Base-by-base conservation (phyloP, 2,888 invertebrate species). In the Cryptus viduatorius region DNA sequence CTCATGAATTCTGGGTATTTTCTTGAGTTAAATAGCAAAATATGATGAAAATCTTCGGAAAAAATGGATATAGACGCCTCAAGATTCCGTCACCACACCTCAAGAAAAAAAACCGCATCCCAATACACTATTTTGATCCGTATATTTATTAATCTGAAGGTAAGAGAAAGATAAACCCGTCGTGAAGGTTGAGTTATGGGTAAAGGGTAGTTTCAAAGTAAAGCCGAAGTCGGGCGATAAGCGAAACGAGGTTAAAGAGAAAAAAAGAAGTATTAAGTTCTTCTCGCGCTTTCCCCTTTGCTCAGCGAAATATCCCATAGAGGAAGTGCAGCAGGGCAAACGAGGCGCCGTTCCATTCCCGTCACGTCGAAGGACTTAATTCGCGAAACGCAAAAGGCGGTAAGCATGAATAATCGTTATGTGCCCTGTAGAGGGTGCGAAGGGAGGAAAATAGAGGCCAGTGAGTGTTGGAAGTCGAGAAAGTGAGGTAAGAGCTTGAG, bases 341-440 rank as follows among this genome's bases (percentile, higher is more conserved):
- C 77, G 78, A 75, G 77, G 71, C 56, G 65, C 16, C 79, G 82
- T 69, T 86, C 61, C 73, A 90, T 89, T 89, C 88, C 82, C 68
- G 86, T 89, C 89, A 90, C 88, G 89, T 89, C 85, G 86, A 84
- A 87, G 84, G 83, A 88, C 89, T 90, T 91, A 90, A 90, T 91
- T 90, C 87, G 85, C 83, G 87, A 89, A 87, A 87, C 83, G 88
- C 81, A 87, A 89, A 83, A 89, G 88, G 87, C 85, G 87, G 87
- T 87, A 88, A 90, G 88, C 88, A 87, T 90, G 90, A 90, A 90
- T 91, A 89, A 91, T 90, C 89, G 90, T 86, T 85, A 79, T 65
- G 81, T 69, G 78, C 50, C 24, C n/a, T 29, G 59, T 59, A 8
- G 24, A 4, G 50, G 48, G 37, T 31, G 44, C 5, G 42, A 16